phyloP scores from a whole-genome alignment of 2,888 invertebrate species.

The Strigamia maritima region DNA sequence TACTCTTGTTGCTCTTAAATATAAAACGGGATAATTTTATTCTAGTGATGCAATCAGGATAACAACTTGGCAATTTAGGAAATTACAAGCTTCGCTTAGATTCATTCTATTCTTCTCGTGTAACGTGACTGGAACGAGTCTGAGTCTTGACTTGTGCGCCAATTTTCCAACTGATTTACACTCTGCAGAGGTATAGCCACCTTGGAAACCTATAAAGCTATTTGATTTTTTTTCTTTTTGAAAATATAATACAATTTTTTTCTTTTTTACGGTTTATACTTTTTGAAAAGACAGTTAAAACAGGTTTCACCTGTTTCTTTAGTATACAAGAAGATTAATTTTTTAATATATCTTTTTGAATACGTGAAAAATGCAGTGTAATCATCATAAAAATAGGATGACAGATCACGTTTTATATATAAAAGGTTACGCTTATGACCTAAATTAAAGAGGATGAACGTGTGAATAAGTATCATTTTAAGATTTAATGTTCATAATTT shows the following conservation, averaged over 20 bases:
- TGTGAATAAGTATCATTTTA: not conserved
- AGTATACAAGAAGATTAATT: not conserved
- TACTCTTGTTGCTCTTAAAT: constrained; percentile 20
- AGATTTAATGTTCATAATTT: not conserved
- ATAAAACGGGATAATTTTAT: constrained; percentile 30
- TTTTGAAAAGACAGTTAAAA: constrained; percentile 28
- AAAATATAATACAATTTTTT: not conserved
- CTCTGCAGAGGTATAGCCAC: not conserved
- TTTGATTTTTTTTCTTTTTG: not conserved
- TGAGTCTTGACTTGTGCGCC: constrained; percentile 19
- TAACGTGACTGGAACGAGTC: constrained; percentile 24
- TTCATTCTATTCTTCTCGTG: constrained; percentile 1
- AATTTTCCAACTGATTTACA: constrained; percentile 32
- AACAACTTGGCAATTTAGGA: constrained; percentile 30
- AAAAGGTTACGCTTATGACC: not conserved
- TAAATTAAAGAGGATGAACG: not conserved
- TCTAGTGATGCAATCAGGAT: constrained; percentile 30
- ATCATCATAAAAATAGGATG: not conserved
- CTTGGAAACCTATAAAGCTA: not conserved
- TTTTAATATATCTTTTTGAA: not conserved
- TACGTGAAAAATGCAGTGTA: not conserved
- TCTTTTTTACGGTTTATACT: not conserved
- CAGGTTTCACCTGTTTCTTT: constrained; percentile 17
- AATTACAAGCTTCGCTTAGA: constrained; percentile 31
- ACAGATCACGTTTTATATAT: not conserved